Conservation (phyloP, 2,797 vertebrate genomes). For the Clarias platycephalus region DNA sequence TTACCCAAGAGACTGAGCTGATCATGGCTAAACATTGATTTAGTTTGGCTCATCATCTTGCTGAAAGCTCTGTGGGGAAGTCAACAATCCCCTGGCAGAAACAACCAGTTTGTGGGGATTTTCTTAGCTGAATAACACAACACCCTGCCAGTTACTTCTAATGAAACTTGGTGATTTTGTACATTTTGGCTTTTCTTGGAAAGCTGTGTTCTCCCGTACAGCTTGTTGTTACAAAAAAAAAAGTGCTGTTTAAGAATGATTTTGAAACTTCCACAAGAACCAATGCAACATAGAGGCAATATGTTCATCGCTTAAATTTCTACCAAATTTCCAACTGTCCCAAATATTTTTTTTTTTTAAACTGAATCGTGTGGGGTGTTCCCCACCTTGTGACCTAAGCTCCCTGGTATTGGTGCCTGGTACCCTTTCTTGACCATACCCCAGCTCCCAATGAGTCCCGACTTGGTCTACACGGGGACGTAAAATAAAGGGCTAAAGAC, state of each 20-base stretch:
- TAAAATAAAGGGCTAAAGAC: too few relatives aligned
- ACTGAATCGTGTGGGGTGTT: not conserved
- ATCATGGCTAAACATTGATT: not conserved
- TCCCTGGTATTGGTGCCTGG: too few relatives aligned
- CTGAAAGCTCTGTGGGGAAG: not conserved
- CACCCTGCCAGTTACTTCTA: not conserved
- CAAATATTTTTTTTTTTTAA: not conserved
- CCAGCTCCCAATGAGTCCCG: too few relatives aligned
- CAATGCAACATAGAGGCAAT: not conserved
- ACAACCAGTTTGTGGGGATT: not conserved
- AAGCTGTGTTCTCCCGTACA: not conserved
- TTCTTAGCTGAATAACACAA: too few relatives aligned
- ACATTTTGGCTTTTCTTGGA: not conserved
- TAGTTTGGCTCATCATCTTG: not conserved
- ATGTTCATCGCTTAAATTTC: not conserved
- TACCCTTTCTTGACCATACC: too few relatives aligned
- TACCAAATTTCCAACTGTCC: not conserved
- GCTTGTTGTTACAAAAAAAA: not conserved
- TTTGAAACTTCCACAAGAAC: not conserved
- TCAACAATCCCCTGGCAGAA: not conserved
- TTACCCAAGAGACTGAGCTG: not conserved
- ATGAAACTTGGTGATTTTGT: not conserved
- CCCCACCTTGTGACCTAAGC: too few relatives aligned
- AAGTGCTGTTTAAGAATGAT: not conserved
- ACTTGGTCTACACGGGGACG: too few relatives aligned